Evolutionary conservation across 2,888 invertebrate species (phyloP), one percentile per base, ranked within the genome.

Genomic region (Coelopa pilipes): DNA sequence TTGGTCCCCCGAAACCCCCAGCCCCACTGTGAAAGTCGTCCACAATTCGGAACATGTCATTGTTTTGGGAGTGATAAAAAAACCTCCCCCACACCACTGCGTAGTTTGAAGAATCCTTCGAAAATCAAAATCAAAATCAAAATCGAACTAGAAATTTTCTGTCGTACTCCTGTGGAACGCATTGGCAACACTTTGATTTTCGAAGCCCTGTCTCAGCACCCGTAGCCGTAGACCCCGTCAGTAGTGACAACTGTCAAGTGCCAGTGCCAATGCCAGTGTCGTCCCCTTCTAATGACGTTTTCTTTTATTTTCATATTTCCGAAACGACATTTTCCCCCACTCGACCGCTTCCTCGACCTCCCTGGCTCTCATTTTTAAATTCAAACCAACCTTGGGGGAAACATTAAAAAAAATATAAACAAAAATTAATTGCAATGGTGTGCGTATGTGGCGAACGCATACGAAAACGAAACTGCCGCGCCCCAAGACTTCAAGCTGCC

Each of bases 401-500:
- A 34, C 7, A 7, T 34, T 34, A 12, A 67, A 70, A 69, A 65
- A 1, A 65, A 50, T n/a, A 24, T 11, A 67, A 70, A 60, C 49
- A 66, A 17, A 34, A 11, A 34, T 62, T 21, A 45, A 47, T n/a
- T 24, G n/a, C 21, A 66, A 12, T 47, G 17, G 21, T 47, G 65
- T 49, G 15, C 24, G 66, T 19, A 9, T 19, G 24, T 47, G 59
- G 1, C 17, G 19, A 49, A 68, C 24, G 46, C 19, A 70, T 55
- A 17, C 67, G 10, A 70, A 62, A 17, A 34, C 21, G 63, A 67
- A 53, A 67, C 55, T 67, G 45, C 57, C 70, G 5, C 19, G 62
- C 59, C 65, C 72, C 76, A 80, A 85, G 86, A 86, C 78, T 82
- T 84, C 76, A 86, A 86, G 76, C 78, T 81, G 0, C 67, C 73